phyloP scores from a whole-genome alignment of 1,140 invertebrate species.

The Saccostrea cuccullata region DNA sequence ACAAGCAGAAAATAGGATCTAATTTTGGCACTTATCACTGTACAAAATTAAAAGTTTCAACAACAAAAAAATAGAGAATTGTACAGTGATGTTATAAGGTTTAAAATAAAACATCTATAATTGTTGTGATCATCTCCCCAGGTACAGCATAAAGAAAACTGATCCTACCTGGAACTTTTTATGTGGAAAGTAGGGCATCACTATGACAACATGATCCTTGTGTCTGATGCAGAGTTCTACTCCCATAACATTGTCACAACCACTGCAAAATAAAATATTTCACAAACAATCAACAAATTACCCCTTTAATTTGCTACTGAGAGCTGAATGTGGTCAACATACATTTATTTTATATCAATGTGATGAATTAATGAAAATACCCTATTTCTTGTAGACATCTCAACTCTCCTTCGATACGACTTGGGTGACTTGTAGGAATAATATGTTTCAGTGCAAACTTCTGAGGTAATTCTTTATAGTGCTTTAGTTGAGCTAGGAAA shows the following conservation, averaged over 20 bases:
- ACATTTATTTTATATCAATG: too few species aligned
- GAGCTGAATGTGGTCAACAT: too few species aligned
- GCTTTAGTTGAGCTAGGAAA: constrained; percentile 85
- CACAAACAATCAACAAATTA: too few species aligned
- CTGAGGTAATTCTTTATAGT: constrained; percentile 78
- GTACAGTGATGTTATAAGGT: too few species aligned
- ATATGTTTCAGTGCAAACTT: constrained; percentile 89
- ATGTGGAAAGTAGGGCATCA: constrained; percentile 94
- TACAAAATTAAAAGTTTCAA: background rate
- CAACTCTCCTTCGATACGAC: constrained; percentile 87
- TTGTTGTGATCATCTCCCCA: too few species aligned
- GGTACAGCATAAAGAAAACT: too few species aligned
- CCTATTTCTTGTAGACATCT: constrained; percentile 89
- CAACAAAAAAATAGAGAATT: too few species aligned
- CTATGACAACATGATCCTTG: constrained; percentile 89
- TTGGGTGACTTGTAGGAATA: constrained; percentile 89
- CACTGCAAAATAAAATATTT: constrained; percentile 80
- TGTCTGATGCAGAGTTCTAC: constrained; percentile 88
- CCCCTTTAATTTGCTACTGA: too few species aligned
- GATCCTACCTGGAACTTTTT: constrained; percentile 85
- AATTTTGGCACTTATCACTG: too few species aligned
- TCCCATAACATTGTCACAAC: constrained; percentile 89
- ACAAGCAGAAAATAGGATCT: too few species aligned
- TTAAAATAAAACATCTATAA: too few species aligned
- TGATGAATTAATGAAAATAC: constrained; percentile 77